These are phyloP conservation scores for Sceloporus tristichus DNA, from an alignment of 2,113 vertebrate genomes.

Conservation along the genomic window DNA sequence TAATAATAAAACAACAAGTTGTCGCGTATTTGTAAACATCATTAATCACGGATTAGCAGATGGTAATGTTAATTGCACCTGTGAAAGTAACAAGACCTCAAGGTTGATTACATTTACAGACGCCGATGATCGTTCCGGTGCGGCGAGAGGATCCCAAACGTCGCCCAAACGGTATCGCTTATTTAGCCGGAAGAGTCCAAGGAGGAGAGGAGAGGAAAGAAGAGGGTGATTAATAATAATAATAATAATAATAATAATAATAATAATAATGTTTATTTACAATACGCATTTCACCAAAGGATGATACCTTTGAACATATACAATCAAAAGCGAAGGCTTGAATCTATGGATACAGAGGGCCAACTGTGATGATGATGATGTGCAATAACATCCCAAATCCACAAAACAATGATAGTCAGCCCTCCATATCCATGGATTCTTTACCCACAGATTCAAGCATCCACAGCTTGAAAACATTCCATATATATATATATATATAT, in stretches of 20 bases:
- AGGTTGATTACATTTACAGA: conserved; percentile 91
- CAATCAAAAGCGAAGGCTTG: no score
- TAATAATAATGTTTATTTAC: no score
- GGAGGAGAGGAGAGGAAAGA: not conserved
- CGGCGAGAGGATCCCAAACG: conserved; percentile 2
- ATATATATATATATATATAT: no score
- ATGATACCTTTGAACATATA: no score
- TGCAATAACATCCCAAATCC: no score
- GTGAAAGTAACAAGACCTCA: conserved; percentile 89
- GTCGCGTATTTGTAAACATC: conserved; percentile 89
- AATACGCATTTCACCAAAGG: no score
- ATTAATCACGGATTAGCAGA: conserved; percentile 96
- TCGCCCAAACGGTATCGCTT: conserved; percentile 30
- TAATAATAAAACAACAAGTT: conserved; percentile 43
- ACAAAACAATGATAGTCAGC: no score
- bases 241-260: not conserved
- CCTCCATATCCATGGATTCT: no score
- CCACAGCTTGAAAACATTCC: no score
- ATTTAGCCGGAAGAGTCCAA: conserved; percentile 28
- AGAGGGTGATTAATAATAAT: conserved; percentile 30
- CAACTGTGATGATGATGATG: no score
- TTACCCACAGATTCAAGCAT: no score
- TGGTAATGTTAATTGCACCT: conserved; percentile 92
- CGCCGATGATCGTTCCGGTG: conserved; percentile 66
- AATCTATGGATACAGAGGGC: no score